Base-by-base conservation (phyloP, 2,888 invertebrate species). In the Acrobasis consociella region DNA sequence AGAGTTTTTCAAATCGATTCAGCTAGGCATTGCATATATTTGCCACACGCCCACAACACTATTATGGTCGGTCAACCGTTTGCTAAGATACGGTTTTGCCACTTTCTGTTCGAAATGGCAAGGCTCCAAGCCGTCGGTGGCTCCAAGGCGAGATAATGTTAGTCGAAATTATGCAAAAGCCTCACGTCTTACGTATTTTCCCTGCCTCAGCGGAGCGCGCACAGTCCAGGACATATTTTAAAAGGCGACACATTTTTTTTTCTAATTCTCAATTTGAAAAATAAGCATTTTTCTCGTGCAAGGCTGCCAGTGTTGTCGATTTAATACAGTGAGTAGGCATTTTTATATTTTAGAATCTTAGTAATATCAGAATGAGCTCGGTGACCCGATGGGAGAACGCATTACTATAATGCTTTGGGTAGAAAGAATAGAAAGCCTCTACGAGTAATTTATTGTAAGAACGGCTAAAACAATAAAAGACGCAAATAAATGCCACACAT, bases 171-270 rank as follows among this genome's bases (percentile, higher is more conserved):
- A 81, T 78, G 82, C 77, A 82, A 81, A 83, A 80, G 76, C 69
- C 73, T 80, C 81, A 82, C 80, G 80, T 83, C 73, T 80, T 80
- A 82, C 80, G 80, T 83, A 70, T 76, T 69, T 72, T 69, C 61
- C 65, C 55, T 64, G 65, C 65, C 66, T 71, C 69, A 69, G 69
- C 69, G 65, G 69, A 65, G 70, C 69, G 66, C 66, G 67, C 75
- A 66, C 69, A 69, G 69, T 69, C 73, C 72, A 64, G 71, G 67
- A 66, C 74, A 75, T 76, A 75, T 75, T 78, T 75, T 70, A 73
- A 74, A 74, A 74, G 73, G 72, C 72, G 70, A 67, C 74, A 70
- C 72, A 66, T 64, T 64, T 65, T 64, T n/a, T 69, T 64, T 60
- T 64, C 67, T 66, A 65, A 49, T 55, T 63, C 64, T 59, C 53